A percentile compares a stretch with the other conserved stretches of the same genome.
These are phyloP conservation scores for Thelaira solivaga DNA, from an alignment of 2,888 invertebrate genomes.

Conservation along the genomic window DNA sequence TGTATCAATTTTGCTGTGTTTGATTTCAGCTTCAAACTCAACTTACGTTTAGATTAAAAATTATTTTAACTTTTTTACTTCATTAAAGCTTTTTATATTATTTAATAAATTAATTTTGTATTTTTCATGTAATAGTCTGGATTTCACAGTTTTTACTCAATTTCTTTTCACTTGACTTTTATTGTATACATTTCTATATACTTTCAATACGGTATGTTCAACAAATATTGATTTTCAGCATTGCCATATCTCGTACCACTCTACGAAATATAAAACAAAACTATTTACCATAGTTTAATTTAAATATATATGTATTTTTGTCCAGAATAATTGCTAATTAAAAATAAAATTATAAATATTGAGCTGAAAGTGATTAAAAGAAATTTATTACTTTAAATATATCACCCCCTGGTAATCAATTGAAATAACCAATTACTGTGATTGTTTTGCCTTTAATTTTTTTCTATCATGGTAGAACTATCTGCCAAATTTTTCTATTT, in stretches of 20 bases:
- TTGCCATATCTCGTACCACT: neutral
- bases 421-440: neutral
- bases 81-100: neutral
- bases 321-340: too few relatives aligned
- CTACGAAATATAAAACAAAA: too few relatives aligned
- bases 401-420: neutral
- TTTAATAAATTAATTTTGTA: neutral
- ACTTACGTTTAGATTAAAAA: neutral
- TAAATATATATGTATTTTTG: too few relatives aligned
- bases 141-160: slow-evolving; percentile 17
- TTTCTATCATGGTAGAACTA: too few relatives aligned
- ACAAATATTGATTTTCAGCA: neutral
- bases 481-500: too few relatives aligned
- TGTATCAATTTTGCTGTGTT: neutral
- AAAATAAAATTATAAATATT: too few relatives aligned
- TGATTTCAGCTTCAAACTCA: neutral
- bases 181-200: slow-evolving; percentile 34
- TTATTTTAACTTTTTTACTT: neutral
- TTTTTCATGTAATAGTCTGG: neutral
- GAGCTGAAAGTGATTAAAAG: too few relatives aligned
- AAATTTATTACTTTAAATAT: neutral
- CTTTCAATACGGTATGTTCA: slow-evolving; percentile 9
- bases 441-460: neutral
- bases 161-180: slow-evolving; percentile 35
- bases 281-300: too few relatives aligned